phyloP scores from a whole-genome alignment of 2,113 vertebrate species.

The Aspidoscelis tigris region DNA sequence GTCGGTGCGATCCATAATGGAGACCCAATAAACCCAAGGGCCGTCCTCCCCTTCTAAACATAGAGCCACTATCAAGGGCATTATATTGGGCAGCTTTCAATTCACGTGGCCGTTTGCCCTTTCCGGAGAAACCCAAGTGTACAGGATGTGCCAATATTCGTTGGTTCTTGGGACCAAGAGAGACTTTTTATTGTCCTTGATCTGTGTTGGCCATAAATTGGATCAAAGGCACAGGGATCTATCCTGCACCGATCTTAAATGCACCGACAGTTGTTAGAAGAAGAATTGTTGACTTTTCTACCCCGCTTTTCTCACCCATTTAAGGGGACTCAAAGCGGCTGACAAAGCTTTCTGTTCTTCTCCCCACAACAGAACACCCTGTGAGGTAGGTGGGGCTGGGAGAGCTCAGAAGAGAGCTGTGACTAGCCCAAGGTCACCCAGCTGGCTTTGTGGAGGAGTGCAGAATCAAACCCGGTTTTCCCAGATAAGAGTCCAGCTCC shows the following conservation, averaged over 20 bases:
- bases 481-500: too few relatives aligned
- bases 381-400: too few relatives aligned
- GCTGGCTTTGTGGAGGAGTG: too few relatives aligned
- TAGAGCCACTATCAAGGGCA: neutral
- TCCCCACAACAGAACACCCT: too few relatives aligned
- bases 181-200: neutral
- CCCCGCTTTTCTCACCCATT: too few relatives aligned
- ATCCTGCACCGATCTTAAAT: neutral
- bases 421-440: too few relatives aligned
- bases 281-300: too few relatives aligned
- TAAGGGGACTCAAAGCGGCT: too few relatives aligned
- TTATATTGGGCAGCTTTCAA: neutral
- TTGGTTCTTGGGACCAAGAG: neutral
- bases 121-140: neutral
- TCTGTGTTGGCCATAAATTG: neutral
- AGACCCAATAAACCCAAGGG: neutral
- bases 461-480: too few relatives aligned
- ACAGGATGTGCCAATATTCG: neutral
- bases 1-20: neutral
- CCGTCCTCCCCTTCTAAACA: neutral
- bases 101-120: neutral
- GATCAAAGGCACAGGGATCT: neutral
- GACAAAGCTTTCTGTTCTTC: too few relatives aligned
- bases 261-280: too few relatives aligned
- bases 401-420: too few relatives aligned